phyloP scores from a whole-genome alignment of 2,113 vertebrate species.

The Ploceus nigricollis region DNA sequence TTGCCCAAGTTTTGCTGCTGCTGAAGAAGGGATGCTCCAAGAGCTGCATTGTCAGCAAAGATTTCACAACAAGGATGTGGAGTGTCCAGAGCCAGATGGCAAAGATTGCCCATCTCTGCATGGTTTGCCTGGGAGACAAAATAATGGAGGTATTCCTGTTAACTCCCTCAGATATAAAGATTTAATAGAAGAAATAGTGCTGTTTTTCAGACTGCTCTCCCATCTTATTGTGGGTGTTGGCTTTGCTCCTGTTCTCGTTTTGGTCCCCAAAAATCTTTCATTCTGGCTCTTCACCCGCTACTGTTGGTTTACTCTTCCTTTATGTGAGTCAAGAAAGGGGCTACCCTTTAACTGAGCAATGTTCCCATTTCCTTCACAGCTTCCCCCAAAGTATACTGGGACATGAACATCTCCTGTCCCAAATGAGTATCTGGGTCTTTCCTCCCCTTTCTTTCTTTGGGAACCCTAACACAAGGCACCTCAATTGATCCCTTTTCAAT shows the following conservation, averaged over 20 bases:
- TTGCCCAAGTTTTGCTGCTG: neutral
- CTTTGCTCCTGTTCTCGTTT: neutral
- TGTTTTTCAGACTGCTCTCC: neutral
- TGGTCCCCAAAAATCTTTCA: neutral
- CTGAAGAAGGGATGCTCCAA: neutral
- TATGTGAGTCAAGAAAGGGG: neutral
- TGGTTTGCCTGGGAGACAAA: neutral
- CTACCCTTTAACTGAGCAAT: neutral
- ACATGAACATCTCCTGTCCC: neutral
- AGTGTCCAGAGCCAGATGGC: neutral
- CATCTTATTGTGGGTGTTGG: neutral
- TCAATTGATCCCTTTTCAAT: neutral
- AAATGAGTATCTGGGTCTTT: neutral
- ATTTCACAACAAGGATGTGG: neutral
- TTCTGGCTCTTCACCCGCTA: neutral
- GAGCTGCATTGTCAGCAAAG: neutral
- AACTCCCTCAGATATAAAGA: neutral
- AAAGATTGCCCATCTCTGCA: neutral
- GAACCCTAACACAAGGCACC: neutral
- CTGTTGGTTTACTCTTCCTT: neutral
- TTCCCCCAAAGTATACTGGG: neutral
- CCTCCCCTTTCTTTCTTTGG: neutral
- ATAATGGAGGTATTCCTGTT: neutral
- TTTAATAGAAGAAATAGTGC: neutral
- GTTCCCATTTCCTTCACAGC: neutral